Conservation (phyloP, 2,888 invertebrate species). For the Gerris lacustris region DNA sequence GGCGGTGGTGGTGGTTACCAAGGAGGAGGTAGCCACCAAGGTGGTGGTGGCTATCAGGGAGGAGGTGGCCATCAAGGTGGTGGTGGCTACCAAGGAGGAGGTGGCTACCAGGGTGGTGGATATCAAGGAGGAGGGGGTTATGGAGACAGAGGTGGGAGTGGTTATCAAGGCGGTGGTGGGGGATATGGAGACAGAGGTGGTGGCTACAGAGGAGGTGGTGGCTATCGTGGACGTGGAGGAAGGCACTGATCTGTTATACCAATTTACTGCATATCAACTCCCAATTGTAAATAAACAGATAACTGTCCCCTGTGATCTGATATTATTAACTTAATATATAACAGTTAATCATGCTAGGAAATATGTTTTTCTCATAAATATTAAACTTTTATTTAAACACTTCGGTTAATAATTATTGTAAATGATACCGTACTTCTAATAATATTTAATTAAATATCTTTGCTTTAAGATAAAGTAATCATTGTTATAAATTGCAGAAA, state of each 20-base stretch:
- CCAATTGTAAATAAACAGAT: too few species aligned
- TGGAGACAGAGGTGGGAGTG: conserved; percentile 14
- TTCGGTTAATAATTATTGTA: too few species aligned
- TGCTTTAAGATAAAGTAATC: too few species aligned
- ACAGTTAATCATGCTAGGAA: too few species aligned
- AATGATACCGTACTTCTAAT: too few species aligned
- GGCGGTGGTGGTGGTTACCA: conserved; percentile 20
- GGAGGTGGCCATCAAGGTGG: conserved; percentile 17
- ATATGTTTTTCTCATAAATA: too few species aligned
- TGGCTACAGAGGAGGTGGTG: conserved; percentile 33
- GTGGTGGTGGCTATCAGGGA: conserved; percentile 35
- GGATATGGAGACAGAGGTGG: conserved; percentile 17
- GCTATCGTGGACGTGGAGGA: conserved; percentile 18
- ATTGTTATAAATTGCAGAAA: too few species aligned
- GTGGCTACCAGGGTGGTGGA: conserved; percentile 17
- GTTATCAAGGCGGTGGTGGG: conserved; percentile 33
- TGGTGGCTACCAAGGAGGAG: conserved; percentile 14
- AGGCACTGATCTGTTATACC: conserved; percentile 5
- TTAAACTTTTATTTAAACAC: too few species aligned
- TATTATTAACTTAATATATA: too few species aligned
- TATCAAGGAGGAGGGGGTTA: conserved; percentile 15
- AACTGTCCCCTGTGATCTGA: too few species aligned
- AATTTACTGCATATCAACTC: too few species aligned
- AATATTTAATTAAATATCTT: too few species aligned
- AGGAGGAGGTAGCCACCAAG: conserved; percentile 31